Evolutionary conservation across 1,140 invertebrate genomes (phyloP).

Genomic region (Megalonaias nervosa): DNA sequence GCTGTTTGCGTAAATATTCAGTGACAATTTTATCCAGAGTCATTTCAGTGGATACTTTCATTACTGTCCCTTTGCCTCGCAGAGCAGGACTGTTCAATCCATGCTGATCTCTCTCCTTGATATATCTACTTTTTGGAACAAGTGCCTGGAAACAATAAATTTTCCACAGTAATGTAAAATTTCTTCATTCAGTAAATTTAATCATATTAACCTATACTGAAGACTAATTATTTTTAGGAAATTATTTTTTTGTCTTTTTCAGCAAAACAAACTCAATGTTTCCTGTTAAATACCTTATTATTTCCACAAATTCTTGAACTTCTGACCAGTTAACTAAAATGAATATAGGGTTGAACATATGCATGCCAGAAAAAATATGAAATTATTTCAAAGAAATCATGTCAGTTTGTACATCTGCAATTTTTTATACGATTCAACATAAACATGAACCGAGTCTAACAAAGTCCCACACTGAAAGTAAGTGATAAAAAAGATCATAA

Average conservation of each 20-base stretch:
- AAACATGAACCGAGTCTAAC: too few relatives aligned
- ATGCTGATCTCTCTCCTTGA: conserved; percentile 40
- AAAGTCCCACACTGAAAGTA: too few relatives aligned
- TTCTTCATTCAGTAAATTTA: background rate
- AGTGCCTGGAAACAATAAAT: conserved; percentile 17
- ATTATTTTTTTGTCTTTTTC: too few relatives aligned
- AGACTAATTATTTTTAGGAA: too few relatives aligned
- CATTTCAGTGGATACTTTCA: conserved; percentile 46
- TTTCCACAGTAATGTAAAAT: background rate
- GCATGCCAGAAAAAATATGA: background rate
- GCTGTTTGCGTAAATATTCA: conserved; percentile 95
- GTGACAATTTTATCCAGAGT: conserved; percentile 92
- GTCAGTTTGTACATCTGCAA: background rate
- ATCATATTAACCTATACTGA: background rate
- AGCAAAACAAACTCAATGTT: too few relatives aligned
- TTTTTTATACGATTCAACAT: too few relatives aligned
- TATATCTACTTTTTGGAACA: conserved; percentile 34
- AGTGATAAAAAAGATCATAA: too few relatives aligned
- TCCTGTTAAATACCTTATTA: too few relatives aligned
- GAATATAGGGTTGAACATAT: background rate
- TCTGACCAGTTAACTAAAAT: too few relatives aligned
- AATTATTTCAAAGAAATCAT: background rate
- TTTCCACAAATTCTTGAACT: too few relatives aligned
- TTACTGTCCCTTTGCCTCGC: conserved; percentile 18
- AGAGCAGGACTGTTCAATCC: conserved; percentile 34